Conservation (phyloP, 2,888 invertebrate genomes). For the Agrochola lychnidis region DNA sequence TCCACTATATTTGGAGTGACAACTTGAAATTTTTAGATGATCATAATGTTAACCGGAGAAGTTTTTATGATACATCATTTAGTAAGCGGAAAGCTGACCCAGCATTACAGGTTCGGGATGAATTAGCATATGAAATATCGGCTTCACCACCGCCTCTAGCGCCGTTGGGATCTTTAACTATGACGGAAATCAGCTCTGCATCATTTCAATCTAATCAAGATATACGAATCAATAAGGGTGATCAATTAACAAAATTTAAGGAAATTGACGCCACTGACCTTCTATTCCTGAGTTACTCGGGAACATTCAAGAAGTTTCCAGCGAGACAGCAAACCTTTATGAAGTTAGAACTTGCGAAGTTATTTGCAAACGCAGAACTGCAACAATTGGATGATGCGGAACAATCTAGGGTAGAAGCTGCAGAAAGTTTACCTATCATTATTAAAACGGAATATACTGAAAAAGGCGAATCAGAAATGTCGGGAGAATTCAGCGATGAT, state of each 20-base stretch:
- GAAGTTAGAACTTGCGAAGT: conserved; percentile 69
- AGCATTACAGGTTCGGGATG: conserved; percentile 13
- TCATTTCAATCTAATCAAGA: conserved; percentile 26
- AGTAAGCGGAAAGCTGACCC: background rate
- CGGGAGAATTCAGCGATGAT: conserved; percentile 12
- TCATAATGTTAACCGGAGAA: conserved; percentile 50
- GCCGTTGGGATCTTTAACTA: conserved; percentile 24
- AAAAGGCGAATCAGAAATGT: conserved; percentile 2
- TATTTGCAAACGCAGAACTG: conserved; percentile 67
- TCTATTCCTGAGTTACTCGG: conserved; percentile 67
- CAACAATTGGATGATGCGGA: conserved; percentile 36
- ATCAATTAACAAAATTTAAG: conserved; percentile 5
- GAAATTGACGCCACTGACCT: conserved; percentile 65
- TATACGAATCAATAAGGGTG: conserved; percentile 3
- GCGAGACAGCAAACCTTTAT: conserved; percentile 59
- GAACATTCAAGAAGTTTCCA: conserved; percentile 66
- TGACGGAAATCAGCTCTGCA: conserved; percentile 6
- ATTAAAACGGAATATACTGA: conserved; percentile 44
- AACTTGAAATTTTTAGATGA: conserved; percentile 67
- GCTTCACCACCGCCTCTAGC: conserved; percentile 43
- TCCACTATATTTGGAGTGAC: conserved; percentile 68
- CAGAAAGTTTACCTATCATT: conserved; percentile 22
- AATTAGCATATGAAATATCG: conserved; percentile 17
- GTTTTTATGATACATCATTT: background rate
- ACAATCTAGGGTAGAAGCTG: background rate